Conservation (phyloP, 2,888 invertebrate species). For the Hypercompe scribonia region DNA sequence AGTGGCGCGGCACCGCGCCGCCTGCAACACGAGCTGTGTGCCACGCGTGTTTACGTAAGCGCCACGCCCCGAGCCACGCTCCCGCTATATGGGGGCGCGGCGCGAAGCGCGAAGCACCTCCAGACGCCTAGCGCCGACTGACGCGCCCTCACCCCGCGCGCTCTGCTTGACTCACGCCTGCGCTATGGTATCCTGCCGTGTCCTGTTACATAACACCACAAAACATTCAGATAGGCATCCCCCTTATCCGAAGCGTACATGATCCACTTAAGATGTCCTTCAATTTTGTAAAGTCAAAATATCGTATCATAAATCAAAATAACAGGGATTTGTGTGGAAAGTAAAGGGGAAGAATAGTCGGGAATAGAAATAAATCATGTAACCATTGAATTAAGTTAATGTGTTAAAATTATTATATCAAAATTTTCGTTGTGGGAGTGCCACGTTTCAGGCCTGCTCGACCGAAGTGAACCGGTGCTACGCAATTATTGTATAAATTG, state of each 20-base stretch:
- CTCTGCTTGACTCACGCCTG: conserved; percentile 71
- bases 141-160: conserved; percentile 71
- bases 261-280: conserved; percentile 9
- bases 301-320: background rate
- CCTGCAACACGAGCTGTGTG: conserved; percentile 68
- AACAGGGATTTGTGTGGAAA: background rate
- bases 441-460: no score
- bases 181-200: conserved; percentile 62
- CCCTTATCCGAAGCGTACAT: conserved; percentile 37
- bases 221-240: conserved; percentile 70
- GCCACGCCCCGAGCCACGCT: conserved; percentile 87
- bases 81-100: conserved; percentile 83
- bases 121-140: conserved; percentile 85
- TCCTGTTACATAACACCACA: conserved; percentile 77
- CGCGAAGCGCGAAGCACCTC: conserved; percentile 82
- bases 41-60: conserved; percentile 86
- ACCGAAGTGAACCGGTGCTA: no score
- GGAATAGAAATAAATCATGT: background rate
- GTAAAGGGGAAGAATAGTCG: background rate
- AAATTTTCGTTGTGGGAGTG: no score
- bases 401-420: no score
- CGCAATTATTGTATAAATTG: no score
- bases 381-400: background rate
- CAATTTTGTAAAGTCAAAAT: background rate
- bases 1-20: conserved; percentile 80